A percentile compares a stretch with the other conserved stretches of the same genome.
These are phyloP conservation scores for Stichodactyla mertensii DNA, from an alignment of 64 coral and sea anemone species.

Conservation along the genomic window DNA sequence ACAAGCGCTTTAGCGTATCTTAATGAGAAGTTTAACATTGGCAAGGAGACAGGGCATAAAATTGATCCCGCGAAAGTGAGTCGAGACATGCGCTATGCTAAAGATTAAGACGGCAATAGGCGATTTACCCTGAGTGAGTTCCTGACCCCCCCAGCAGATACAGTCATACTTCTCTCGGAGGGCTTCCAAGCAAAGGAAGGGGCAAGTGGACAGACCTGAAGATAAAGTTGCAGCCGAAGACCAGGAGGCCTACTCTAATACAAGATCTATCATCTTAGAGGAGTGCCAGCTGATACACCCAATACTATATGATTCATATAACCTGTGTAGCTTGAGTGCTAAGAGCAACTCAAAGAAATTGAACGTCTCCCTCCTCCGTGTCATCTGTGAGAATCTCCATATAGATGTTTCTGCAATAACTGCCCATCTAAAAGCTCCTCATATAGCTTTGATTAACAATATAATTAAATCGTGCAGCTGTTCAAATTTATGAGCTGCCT, in stretches of 20 bases:
- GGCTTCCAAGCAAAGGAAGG: not conserved
- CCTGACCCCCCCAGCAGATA: not conserved
- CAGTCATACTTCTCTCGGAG: slow-evolving; percentile 23
- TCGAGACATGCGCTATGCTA: slow-evolving; percentile 33
- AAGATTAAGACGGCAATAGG: slow-evolving; percentile 3
- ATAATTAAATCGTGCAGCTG: not conserved
- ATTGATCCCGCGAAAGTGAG: slow-evolving; percentile 1
- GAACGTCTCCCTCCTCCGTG: not conserved
- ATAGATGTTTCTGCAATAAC: not conserved
- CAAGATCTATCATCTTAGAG: slow-evolving; percentile 13
- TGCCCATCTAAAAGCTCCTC: not conserved
- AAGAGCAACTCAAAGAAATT: not conserved
- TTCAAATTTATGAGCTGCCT: not conserved
- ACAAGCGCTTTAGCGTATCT: slow-evolving; percentile 20
- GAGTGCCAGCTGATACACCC: slow-evolving; percentile 41
- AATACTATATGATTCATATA: slow-evolving; percentile 46
- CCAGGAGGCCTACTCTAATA: not conserved
- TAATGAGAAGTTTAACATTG: slow-evolving; percentile 24
- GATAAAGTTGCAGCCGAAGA: not conserved
- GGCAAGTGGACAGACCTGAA: not conserved
- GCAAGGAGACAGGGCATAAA: slow-evolving; percentile 36
- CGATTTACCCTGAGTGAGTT: slow-evolving; percentile 13
- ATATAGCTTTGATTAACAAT: not conserved
- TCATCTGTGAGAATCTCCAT: not conserved
- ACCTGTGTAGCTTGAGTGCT: slow-evolving; percentile 24